Conservation (phyloP, 2,797 vertebrate species). For the Channa striata region DNA sequence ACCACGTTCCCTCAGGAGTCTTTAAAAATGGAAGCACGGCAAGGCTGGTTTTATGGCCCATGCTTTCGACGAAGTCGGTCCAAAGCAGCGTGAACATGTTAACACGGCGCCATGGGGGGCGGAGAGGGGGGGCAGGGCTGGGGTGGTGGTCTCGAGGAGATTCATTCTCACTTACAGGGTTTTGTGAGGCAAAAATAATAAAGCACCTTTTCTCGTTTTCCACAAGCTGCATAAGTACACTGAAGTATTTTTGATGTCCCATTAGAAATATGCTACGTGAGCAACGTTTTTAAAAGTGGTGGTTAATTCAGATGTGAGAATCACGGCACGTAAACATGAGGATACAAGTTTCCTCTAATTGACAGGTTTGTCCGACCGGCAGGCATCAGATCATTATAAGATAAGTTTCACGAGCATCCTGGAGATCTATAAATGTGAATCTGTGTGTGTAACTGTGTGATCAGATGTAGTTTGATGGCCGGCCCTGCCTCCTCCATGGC, state of each 20-base stretch:
- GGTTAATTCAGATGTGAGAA: too few species aligned
- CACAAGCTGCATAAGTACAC: conserved; percentile 6
- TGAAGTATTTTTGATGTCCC: too few species aligned
- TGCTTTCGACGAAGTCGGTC: conserved; percentile 49
- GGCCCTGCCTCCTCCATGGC: not conserved
- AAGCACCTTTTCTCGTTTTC: conserved; percentile 22
- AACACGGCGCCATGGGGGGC: conserved; percentile 26
- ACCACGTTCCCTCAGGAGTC: conserved; percentile 63
- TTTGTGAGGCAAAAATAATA: conserved; percentile 45
- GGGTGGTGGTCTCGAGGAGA: conserved; percentile 23
- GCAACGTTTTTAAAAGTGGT: too few species aligned
- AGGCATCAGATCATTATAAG: too few species aligned
- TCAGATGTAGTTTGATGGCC: conserved; percentile 41
- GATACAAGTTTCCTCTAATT: too few species aligned
- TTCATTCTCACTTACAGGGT: conserved; percentile 35
- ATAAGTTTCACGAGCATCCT: too few species aligned
- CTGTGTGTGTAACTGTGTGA: conserved; percentile 12
- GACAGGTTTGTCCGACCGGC: too few species aligned
- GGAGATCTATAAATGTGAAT: too few species aligned
- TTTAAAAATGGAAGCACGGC: conserved; percentile 78
- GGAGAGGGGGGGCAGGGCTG: too few species aligned
- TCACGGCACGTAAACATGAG: too few species aligned
- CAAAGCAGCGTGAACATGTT: conserved; percentile 61
- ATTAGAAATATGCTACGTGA: too few species aligned
- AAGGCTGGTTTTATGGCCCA: conserved; percentile 59